Evolutionary conservation across 2,888 invertebrate genomes (phyloP), one percentile per base, ranked within the genome.

Genomic region (Laspeyria flexula): DNA sequence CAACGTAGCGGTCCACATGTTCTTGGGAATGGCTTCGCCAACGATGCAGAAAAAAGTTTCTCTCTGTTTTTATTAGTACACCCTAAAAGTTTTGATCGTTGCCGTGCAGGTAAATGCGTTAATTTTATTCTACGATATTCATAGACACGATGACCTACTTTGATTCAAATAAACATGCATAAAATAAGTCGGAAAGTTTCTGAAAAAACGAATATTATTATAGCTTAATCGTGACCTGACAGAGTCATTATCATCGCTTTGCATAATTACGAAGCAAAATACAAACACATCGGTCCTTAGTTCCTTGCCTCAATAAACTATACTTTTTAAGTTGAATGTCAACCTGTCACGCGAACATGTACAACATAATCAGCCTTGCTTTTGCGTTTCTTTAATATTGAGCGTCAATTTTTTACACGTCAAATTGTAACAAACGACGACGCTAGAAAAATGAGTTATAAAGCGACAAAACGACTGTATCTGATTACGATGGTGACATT

Each of bases 1-100:
- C 87, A 83, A 87, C 89, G 87, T 88, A 90, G 90, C 90, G 87
- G 85, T 88, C 86, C 91, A 90, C 86, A 90, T 91, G 90, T 88
- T 92, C 89, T 85, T 85, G 88, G 86, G 90, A 90, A 91, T 87
- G 75, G 86, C 88, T 85, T 86, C 73, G 85, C 83, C 81, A 86
- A 83, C 79, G 81, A 86, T 90, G 91, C 91, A 88, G 88, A 92
- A 90, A 91, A 92, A 90, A 76, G 71, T 75, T 81, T 84, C 75
- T 82, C 68, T 82, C 75, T 78, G 60, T 69, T 75, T 62, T 74
- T 78, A 57, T 73, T 59, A n/a, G 31, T 43, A 43, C 53, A 72
- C 50, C 30, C 45, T 38, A 75, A 56, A 38, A 55, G 60, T 82
- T 71, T 88, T 88, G 88, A 80, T 85, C 62, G 27, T 80, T 71